Conservation (phyloP, 2,888 invertebrate species). For the Euplagia quadripunctaria region DNA sequence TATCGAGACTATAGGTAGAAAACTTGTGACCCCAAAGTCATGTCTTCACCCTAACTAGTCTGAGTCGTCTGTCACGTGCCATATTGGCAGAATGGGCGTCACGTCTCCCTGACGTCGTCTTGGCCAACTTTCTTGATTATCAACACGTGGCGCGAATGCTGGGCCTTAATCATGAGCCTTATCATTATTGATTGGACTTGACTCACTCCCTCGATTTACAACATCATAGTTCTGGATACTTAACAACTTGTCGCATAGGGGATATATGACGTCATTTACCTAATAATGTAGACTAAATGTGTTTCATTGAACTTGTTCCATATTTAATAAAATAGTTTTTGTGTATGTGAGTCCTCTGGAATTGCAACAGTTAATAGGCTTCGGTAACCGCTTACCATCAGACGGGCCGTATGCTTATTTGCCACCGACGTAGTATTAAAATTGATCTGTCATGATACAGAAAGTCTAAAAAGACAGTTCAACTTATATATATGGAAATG, state of each 20-base stretch:
- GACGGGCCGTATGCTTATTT: no score
- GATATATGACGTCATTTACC: constrained; percentile 1
- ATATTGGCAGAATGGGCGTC: constrained; percentile 75
- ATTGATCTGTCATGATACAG: no score
- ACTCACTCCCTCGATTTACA: constrained; percentile 28
- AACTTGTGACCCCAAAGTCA: constrained; percentile 7
- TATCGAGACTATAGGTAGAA: constrained; percentile 24
- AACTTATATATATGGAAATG: no score
- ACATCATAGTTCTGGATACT: constrained; percentile 28
- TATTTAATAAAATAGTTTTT: background rate
- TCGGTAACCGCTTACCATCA: no score
- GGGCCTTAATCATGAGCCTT: constrained; percentile 63
- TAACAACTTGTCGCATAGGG: constrained; percentile 13
- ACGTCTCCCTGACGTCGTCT: constrained; percentile 74
- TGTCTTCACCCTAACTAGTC: constrained; percentile 39
- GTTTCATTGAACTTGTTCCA: background rate
- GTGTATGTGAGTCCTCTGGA: background rate
- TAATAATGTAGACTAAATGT: background rate
- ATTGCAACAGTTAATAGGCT: no score
- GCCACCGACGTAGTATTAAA: no score
- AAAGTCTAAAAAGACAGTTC: no score
- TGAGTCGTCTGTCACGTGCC: constrained; percentile 67
- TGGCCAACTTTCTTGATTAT: constrained; percentile 82
- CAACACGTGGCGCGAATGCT: constrained; percentile 78
- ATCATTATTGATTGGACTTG: constrained; percentile 53